Base-by-base conservation (phyloP, 2,888 invertebrate genomes). In the Rhagophthalmus giganteus region DNA sequence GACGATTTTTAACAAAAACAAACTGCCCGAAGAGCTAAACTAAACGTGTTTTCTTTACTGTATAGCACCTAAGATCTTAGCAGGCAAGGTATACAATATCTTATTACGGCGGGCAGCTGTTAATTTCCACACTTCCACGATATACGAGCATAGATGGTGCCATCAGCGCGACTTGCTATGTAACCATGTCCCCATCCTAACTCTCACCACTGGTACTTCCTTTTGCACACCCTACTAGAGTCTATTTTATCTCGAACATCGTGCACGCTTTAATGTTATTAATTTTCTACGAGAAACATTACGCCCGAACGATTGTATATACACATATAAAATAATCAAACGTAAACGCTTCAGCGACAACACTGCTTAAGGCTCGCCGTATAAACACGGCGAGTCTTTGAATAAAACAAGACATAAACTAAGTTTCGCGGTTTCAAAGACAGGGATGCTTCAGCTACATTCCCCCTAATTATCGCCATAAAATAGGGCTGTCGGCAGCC, bases 381-480 rank as follows among this genome's bases (percentile, higher is more conserved):
- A 35, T 20, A 3, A 5, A 20, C 28, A 37, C 16, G 30, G 49
- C 35, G 35, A 37, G 33, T 27, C 40, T 47, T 35, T 31, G 33
- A 35, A 28, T 27, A 39, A 40, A 45, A 44, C 34, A 51, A 38
- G 30, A 38, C 51, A 51, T 51, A 46, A 50, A 50, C 42, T 31
- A 50, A 38, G 26, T 33, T 50, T 31, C 50, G 31, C 35, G 44
- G 34, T 35, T 45, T 32, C 47, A 48, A 30, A 54, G 62, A 63
- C 62, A 60, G 61, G 60, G 61, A 65, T 58, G 61, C 65, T 63
- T 67, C 58, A 60, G 62, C 59, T 61, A 65, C 66, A 67, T 68
- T 64, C 66, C 61, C 62, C 61, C 66, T 68, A 68, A 68, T 68
- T 67, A 68, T 66, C 65, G 60, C 66, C 61, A 66, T 67, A 66